These are phyloP conservation scores for Otolemur crassicaudatus DNA, from an alignment of 2,797 vertebrate species.

Conservation along the genomic window DNA sequence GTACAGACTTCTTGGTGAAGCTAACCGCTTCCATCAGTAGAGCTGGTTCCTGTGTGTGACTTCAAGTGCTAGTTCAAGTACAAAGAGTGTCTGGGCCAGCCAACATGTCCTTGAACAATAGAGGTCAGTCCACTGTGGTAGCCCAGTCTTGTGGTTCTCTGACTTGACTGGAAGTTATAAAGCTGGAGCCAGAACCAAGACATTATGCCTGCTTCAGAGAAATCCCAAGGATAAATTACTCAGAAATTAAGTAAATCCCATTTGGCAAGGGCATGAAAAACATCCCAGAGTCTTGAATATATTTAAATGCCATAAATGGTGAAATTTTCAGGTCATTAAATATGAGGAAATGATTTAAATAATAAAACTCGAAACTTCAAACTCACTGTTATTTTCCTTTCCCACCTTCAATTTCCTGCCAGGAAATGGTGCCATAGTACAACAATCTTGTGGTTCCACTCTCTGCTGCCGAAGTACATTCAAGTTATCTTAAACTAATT, in stretches of 20 bases:
- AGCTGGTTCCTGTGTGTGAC: conserved; percentile 37
- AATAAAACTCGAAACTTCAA: conserved; percentile 70
- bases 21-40: conserved; percentile 61
- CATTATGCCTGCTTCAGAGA: conserved; percentile 56
- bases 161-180: conserved; percentile 72
- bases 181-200: conserved; percentile 60
- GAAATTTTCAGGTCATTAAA: conserved; percentile 67
- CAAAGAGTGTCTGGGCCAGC: conserved; percentile 45
- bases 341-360: conserved; percentile 75
- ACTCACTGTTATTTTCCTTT: conserved; percentile 74
- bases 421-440: conserved; percentile 75
- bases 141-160: conserved; percentile 58
- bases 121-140: conserved; percentile 56
- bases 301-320: conserved; percentile 68
- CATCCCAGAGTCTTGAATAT: conserved; percentile 19
- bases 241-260: conserved; percentile 70
- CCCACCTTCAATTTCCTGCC: conserved; percentile 70
- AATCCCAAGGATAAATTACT: conserved; percentile 56
- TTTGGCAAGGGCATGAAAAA: conserved; percentile 54
- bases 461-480: conserved; percentile 32
- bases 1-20: conserved; percentile 37
- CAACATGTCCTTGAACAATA: conserved; percentile 68
- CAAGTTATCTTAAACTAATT: conserved; percentile 68
- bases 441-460: conserved; percentile 65
- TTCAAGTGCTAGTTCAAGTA: conserved; percentile 68